phyloP scores from a whole-genome alignment of 92 coral and sea anemone species.

The Muricea muricata region DNA sequence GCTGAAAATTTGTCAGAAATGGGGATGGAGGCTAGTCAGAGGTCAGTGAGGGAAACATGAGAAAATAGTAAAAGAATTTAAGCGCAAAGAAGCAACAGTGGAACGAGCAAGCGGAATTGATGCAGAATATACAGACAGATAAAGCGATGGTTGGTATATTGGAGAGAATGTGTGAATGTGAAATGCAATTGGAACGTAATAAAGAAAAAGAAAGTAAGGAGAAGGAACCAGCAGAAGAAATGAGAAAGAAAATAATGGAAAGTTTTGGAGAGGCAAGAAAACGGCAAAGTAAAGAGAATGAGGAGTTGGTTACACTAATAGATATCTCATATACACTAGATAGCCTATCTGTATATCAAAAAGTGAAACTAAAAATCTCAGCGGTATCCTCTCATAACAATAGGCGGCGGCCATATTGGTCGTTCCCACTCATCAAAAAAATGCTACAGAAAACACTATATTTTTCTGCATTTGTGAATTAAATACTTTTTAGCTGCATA shows the following conservation, averaged over 20 bases:
- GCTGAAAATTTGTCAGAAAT: conserved; percentile 48
- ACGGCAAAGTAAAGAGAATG: conserved; percentile 17
- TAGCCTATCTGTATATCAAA: too few relatives aligned
- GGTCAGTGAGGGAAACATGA: conserved; percentile 63
- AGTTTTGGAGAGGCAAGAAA: conserved; percentile 39
- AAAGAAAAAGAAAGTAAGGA: conserved; percentile 16
- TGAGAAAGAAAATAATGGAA: conserved; percentile 57
- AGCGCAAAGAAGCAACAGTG: conserved; percentile 48
- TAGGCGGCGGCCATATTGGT: too few relatives aligned
- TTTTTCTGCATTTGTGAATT: too few relatives aligned
- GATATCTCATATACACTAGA: too few relatives aligned
- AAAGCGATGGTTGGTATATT: conserved; percentile 35
- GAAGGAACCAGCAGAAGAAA: conserved; percentile 37
- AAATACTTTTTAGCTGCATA: too few relatives aligned
- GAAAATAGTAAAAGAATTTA: conserved; percentile 38
- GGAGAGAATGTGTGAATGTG: conserved; percentile 42
- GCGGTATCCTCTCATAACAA: too few relatives aligned
- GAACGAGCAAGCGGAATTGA: conserved; percentile 52
- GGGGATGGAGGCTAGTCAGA: conserved; percentile 60
- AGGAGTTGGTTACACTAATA: too few relatives aligned
- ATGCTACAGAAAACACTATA: too few relatives aligned
- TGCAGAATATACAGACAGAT: conserved; percentile 51
- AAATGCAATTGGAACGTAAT: background rate
- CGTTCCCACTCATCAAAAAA: too few relatives aligned
- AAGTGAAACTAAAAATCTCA: background rate